Conservation (phyloP, 2,113 vertebrate species). For the Brachyhypopomus gauderio region DNA sequence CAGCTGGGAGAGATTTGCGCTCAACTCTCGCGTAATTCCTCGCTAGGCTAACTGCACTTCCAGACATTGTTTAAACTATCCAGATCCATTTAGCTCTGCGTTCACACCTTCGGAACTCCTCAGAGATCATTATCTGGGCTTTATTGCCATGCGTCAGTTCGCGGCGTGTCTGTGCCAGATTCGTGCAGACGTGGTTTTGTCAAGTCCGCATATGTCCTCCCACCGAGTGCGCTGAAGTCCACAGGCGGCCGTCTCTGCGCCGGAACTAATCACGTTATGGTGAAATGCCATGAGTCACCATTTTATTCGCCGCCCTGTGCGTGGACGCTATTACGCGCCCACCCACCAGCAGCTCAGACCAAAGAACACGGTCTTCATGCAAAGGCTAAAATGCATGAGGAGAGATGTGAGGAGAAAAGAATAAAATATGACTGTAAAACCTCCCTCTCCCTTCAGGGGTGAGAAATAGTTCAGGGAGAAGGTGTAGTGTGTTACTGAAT, state of each 20-base stretch:
- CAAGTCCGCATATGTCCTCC: background rate
- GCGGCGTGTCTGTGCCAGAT: background rate
- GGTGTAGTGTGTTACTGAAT: too few species aligned
- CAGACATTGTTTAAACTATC: background rate
- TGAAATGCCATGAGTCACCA: background rate
- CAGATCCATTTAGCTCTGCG: background rate
- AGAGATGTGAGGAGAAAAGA: conserved; percentile 35
- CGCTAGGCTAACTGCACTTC: conserved; percentile 3
- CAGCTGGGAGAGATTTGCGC: conserved; percentile 19
- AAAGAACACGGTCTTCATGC: background rate
- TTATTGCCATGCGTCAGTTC: background rate
- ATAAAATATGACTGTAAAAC: conserved; percentile 30
- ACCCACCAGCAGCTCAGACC: background rate
- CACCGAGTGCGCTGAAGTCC: background rate
- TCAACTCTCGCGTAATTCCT: background rate
- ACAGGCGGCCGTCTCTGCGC: background rate
- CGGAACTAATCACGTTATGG: conserved; percentile 33
- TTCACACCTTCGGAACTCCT: background rate
- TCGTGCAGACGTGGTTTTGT: background rate
- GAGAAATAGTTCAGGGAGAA: background rate
- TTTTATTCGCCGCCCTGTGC: background rate
- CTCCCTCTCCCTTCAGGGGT: background rate
- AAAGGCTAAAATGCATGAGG: conserved; percentile 42
- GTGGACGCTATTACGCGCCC: background rate
- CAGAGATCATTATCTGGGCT: background rate